phyloP scores from a whole-genome alignment of 30 jellyfish, hydroid and myxozoan genomes.

The Chironex yamaguchii region DNA sequence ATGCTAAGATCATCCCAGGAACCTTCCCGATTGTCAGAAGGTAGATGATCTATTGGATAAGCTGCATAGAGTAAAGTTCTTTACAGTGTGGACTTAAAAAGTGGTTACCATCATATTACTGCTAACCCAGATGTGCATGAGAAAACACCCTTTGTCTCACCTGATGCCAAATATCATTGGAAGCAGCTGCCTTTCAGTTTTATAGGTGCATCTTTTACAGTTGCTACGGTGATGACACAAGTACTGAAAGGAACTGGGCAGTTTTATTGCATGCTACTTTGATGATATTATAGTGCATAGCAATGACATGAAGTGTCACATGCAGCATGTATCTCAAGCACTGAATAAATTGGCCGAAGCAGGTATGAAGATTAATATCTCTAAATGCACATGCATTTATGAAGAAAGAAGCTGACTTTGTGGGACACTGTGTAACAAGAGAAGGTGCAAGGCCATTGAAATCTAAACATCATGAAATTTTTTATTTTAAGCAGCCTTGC shows the following conservation, averaged over 20 bases:
- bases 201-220: conserved; percentile 3
- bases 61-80: not conserved
- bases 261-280: conserved; percentile 7
- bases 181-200: conserved; percentile 14
- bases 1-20: not conserved
- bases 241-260: conserved; percentile 5
- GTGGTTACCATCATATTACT: not conserved
- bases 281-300: conserved; percentile 9
- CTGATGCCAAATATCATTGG: not conserved
- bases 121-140: not conserved
- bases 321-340: not conserved
- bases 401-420: not conserved
- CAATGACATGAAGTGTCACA: not conserved
- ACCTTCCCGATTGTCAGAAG: not conserved
- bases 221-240: not conserved
- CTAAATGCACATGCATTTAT: no score
- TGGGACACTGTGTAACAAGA: not conserved
- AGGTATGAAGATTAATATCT: not conserved
- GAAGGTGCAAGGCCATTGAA: not conserved
- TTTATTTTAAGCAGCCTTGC: not conserved
- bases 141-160: not conserved
- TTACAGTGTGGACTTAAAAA: not conserved
- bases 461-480: not conserved
- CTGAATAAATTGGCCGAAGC: not conserved
- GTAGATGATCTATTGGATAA: conserved; percentile 14